Base-by-base conservation (phyloP, 2,888 invertebrate species). In the Mellilla xanthometata region DNA sequence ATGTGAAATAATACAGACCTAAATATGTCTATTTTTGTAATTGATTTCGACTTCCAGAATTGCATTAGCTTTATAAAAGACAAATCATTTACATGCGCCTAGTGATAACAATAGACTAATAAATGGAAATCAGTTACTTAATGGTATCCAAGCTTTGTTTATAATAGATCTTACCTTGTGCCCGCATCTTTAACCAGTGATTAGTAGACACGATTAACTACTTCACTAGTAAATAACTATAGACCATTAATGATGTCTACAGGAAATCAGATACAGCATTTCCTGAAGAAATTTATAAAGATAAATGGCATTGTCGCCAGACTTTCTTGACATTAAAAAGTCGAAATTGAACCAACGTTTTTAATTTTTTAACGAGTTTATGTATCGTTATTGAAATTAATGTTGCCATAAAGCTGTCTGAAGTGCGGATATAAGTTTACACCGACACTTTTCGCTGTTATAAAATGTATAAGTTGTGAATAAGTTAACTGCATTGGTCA, bases 361-460 rank as follows among this genome's bases (percentile, higher is more conserved):
- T 39, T 39, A 46, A 50, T 51, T 44, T 40, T 36, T 41, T 40
- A 39, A 42, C 31, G 26, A 39, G 15, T 26, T 35, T 41, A 27
- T 29, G 23, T 27, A 35, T 39, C 19, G 43, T 45, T 47, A 30
- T 41, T 42, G 35, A 34, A 45, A 54, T 50, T 39, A 54, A 45
- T 54, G 34, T 27, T 11, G 31, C 33, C 35, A 46, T 51, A 54
- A 51, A 54, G 34, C 36, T 36, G 48, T 49, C 44, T 1, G 39
- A 42, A n/a, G 29, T 22, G 38, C 48, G 51, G 45, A 46, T 45
- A 31, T 39, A 38, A 33, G 26, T 36, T 39, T 31, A 27, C 41
- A 31, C 9, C 4, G 15, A 35, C 33, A 41, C 35, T 45, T 43
- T 45, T 35, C 12, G 30, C 48, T 30, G 39, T 34, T 42, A 29